Evolutionary conservation across 2,888 invertebrate genomes (phyloP).

Genomic region (Cepaea hortensis): DNA sequence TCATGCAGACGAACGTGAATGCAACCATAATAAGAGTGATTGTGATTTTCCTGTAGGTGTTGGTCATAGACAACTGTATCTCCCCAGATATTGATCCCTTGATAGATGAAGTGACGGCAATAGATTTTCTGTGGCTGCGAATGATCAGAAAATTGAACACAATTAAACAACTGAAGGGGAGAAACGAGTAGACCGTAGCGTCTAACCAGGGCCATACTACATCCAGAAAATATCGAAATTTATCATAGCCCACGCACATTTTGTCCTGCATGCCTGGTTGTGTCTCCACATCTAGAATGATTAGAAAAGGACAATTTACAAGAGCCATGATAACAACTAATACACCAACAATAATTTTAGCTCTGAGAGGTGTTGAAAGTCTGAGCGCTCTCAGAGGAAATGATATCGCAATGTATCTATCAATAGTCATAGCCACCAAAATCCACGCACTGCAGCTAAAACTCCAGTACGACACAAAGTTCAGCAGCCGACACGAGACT

Average conservation of each 20-base stretch:
- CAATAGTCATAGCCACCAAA: constrained; percentile 70
- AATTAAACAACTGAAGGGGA: constrained; percentile 63
- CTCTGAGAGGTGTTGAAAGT: constrained; percentile 59
- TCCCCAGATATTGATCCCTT: constrained; percentile 22
- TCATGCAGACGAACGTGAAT: constrained; percentile 62
- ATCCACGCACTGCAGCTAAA: constrained; percentile 67
- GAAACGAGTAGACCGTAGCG: constrained; percentile 65
- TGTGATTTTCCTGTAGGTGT: constrained; percentile 58
- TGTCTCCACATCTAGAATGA: constrained; percentile 57
- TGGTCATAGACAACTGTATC: constrained; percentile 1
- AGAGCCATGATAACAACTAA: constrained; percentile 53
- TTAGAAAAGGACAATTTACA: constrained; percentile 64
- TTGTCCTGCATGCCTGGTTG: constrained; percentile 50
- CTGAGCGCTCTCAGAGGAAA: constrained; percentile 62
- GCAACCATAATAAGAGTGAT: constrained; percentile 64
- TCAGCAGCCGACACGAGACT: constrained; percentile 55
- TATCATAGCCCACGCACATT: constrained; percentile 55
- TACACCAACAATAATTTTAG: constrained; percentile 53
- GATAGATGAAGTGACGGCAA: constrained; percentile 49
- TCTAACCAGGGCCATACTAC: constrained; percentile 68
- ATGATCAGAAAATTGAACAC: constrained; percentile 68
- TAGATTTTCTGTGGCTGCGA: constrained; percentile 54
- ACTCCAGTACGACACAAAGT: constrained; percentile 62
- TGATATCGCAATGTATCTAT: constrained; percentile 63
- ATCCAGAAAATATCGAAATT: constrained; percentile 59